Evolutionary conservation across 2,888 invertebrate species (phyloP).

Genomic region (Camptogramma bilineatum): DNA sequence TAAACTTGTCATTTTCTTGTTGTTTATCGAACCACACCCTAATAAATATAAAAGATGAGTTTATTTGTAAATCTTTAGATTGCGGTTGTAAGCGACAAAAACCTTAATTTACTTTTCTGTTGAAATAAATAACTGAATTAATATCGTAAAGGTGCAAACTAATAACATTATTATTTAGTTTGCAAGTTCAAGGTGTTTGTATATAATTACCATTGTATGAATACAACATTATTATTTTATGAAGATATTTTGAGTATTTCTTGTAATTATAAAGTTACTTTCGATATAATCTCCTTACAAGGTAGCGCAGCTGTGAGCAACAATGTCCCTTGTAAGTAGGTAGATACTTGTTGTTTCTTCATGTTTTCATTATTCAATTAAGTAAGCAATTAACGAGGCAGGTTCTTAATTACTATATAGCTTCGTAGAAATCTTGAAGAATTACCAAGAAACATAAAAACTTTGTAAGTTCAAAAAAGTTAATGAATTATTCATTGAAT

Average conservation of each 20-base stretch:
- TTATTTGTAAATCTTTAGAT: too few species aligned
- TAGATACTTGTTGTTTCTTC: constrained; percentile 15
- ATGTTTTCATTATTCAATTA: constrained; percentile 40
- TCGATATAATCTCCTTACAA: constrained; percentile 19
- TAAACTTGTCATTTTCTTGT: too few species aligned
- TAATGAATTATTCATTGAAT: constrained; percentile 16
- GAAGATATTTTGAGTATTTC: constrained; percentile 22
- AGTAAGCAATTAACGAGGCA: constrained; percentile 36
- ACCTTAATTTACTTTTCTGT: too few species aligned
- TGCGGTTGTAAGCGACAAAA: too few species aligned
- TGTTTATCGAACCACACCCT: too few species aligned
- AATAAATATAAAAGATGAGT: too few species aligned
- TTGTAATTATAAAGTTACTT: constrained; percentile 16
- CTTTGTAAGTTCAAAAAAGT: neutral
- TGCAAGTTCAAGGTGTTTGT: constrained; percentile 8
- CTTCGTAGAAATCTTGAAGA: constrained; percentile 32
- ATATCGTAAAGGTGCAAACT: neutral
- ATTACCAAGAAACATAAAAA: constrained; percentile 38
- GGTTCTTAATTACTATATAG: constrained; percentile 34
- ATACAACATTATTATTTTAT: constrained; percentile 10
- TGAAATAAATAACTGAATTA: neutral
- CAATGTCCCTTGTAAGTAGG: constrained; percentile 10
- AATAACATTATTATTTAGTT: neutral
- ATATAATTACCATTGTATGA: neutral
- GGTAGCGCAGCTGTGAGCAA: constrained; percentile 23